Evolutionary conservation across 2,797 vertebrate species (phyloP).

Genomic region (Hydrolagus colliei): DNA sequence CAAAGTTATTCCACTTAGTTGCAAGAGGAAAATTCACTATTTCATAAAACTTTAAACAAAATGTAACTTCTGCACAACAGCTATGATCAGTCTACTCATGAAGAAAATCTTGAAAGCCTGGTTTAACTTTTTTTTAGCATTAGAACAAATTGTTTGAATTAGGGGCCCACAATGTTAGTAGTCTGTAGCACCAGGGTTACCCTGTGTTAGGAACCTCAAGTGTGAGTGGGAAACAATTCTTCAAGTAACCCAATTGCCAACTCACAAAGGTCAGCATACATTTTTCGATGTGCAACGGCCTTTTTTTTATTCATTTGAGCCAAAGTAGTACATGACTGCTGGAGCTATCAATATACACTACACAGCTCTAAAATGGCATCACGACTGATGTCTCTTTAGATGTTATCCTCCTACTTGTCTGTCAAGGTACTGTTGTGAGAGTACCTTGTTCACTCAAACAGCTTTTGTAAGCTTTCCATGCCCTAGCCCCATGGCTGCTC

Average conservation of each 20-base stretch:
- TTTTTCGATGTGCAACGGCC: not conserved
- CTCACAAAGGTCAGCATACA: not conserved
- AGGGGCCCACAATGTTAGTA: not conserved
- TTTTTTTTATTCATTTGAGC: not conserved
- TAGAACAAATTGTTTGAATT: not conserved
- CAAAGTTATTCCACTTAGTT: too few relatives aligned
- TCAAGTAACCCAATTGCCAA: not conserved
- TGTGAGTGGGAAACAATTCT: not conserved
- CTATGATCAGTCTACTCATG: not conserved
- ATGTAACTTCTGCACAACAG: too few relatives aligned
- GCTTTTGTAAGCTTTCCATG: slow-evolving; percentile 60
- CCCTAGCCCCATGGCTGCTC: slow-evolving; percentile 63
- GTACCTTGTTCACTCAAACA: slow-evolving; percentile 64
- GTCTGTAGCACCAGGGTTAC: not conserved
- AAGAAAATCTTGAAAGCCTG: not conserved
- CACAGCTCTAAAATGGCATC: slow-evolving; percentile 47
- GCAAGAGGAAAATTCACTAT: too few relatives aligned
- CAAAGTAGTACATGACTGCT: slow-evolving; percentile 2
- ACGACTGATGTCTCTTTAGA: not conserved
- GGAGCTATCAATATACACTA: not conserved
- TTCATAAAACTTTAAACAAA: too few relatives aligned
- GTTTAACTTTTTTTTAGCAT: not conserved
- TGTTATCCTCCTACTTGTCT: not conserved
- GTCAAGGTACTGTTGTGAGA: slow-evolving; percentile 42
- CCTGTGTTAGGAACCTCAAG: too few relatives aligned